These are phyloP conservation scores for Tortricodes alternella DNA, from an alignment of 2,888 invertebrate genomes.

Conservation along the genomic window DNA sequence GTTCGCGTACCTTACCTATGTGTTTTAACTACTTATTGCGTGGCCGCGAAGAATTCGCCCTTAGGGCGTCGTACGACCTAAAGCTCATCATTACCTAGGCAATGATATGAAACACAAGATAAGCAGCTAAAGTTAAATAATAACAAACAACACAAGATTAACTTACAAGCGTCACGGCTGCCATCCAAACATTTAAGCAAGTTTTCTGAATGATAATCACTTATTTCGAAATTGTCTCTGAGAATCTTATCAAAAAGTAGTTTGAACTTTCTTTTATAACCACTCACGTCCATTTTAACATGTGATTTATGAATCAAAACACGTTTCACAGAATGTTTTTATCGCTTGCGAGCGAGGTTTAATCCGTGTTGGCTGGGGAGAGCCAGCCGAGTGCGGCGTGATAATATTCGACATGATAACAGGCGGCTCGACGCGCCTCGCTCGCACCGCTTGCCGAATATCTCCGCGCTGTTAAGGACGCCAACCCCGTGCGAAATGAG, in stretches of 20 bases:
- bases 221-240: slow-evolving; percentile 43
- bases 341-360: background rate
- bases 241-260: slow-evolving; percentile 44
- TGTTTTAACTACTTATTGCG: too few species aligned
- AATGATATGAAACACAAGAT: background rate
- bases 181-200: slow-evolving; percentile 44
- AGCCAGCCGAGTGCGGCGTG: background rate
- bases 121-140: too few species aligned
- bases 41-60: background rate
- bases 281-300: slow-evolving; percentile 44
- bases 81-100: too few species aligned
- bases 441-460: too few species aligned
- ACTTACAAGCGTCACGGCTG: slow-evolving; percentile 32
- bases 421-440: background rate
- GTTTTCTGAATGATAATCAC: slow-evolving; percentile 40
- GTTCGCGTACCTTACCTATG: too few species aligned
- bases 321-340: background rate
- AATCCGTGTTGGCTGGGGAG: background rate
- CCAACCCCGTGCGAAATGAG: too few species aligned
- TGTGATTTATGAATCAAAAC: background rate
- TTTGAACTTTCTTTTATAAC: slow-evolving; percentile 44
- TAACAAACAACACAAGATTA: background rate
- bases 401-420: background rate
- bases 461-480: too few species aligned
- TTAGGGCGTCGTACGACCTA: background rate